Conservation (phyloP, 2,113 vertebrate genomes). For the Columbina picui region DNA sequence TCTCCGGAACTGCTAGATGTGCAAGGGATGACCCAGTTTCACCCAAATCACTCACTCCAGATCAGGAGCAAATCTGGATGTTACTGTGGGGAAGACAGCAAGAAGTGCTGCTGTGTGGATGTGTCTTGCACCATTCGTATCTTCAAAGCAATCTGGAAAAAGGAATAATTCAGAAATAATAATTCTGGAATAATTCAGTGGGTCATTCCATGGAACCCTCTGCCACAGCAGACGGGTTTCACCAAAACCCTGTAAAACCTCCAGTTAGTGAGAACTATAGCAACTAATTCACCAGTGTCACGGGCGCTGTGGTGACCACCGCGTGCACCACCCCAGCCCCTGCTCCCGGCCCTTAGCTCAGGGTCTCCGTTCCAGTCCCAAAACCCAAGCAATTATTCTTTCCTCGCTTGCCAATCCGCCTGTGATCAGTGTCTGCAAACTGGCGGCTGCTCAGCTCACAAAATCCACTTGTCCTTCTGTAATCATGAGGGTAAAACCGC, state of each 20-base stretch:
- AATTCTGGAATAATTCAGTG: too few species aligned
- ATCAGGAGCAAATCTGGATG: too few species aligned
- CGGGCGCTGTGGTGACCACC: not conserved
- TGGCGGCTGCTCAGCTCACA: not conserved
- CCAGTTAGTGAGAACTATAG: not conserved
- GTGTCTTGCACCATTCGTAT: too few species aligned
- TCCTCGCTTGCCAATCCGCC: not conserved
- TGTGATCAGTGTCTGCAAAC: not conserved
- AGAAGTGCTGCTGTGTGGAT: too few species aligned
- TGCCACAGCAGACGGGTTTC: not conserved
- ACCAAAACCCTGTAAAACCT: not conserved
- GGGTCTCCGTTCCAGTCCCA: not conserved
- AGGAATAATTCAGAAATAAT: too few species aligned
- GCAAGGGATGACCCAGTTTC: too few species aligned
- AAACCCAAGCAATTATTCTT: not conserved
- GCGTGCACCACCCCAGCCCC: not conserved
- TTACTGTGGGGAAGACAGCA: too few species aligned
- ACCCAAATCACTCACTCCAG: too few species aligned
- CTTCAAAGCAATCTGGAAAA: too few species aligned
- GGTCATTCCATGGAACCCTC: not conserved
- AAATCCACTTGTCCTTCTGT: not conserved
- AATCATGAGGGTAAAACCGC: not conserved
- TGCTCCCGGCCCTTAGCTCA: not conserved
- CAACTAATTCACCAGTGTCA: not conserved
- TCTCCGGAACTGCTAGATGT: too few species aligned